Conservation (phyloP, 2,888 invertebrate species). For the Nephrocerus scutellatus region DNA sequence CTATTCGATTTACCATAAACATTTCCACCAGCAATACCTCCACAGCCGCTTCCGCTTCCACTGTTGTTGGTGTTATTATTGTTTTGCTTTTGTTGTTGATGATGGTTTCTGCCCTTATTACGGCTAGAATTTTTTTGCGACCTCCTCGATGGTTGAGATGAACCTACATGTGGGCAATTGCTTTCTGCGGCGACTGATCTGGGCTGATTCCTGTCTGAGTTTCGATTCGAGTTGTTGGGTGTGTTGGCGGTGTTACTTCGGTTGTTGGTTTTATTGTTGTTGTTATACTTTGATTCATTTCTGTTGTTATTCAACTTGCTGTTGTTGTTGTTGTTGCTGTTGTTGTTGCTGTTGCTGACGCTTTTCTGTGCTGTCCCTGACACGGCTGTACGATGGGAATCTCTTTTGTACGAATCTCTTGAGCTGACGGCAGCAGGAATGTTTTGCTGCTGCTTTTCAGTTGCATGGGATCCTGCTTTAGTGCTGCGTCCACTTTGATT, state of each 20-base stretch:
- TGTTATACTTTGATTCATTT: conserved; percentile 1
- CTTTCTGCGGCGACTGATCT: not conserved
- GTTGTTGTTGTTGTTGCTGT: conserved; percentile 14
- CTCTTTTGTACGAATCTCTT: conserved; percentile 4
- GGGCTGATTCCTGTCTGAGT: not conserved
- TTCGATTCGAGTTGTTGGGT: conserved; percentile 14
- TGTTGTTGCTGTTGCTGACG: not conserved
- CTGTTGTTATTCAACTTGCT: conserved; percentile 5
- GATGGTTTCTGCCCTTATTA: not conserved
- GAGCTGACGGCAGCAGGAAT: conserved; percentile 5
- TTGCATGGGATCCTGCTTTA: not conserved
- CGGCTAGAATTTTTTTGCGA: not conserved
- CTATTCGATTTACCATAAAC: too few species aligned
- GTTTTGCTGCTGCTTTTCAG: not conserved
- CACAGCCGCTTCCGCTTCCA: conserved; percentile 17
- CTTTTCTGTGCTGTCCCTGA: conserved; percentile 1
- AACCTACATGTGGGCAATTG: not conserved
- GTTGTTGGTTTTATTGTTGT: conserved; percentile 7
- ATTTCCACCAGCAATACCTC: too few species aligned
- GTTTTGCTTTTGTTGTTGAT: not conserved
- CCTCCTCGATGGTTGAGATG: not conserved
- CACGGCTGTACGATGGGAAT: conserved; percentile 6
- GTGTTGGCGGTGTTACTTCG: conserved; percentile 14
- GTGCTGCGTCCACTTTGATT: not conserved
- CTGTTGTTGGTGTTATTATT: not conserved